These are phyloP conservation scores for Sinocyclocheilus grahami DNA, from an alignment of 2,113 vertebrate genomes.

Conservation along the genomic window DNA sequence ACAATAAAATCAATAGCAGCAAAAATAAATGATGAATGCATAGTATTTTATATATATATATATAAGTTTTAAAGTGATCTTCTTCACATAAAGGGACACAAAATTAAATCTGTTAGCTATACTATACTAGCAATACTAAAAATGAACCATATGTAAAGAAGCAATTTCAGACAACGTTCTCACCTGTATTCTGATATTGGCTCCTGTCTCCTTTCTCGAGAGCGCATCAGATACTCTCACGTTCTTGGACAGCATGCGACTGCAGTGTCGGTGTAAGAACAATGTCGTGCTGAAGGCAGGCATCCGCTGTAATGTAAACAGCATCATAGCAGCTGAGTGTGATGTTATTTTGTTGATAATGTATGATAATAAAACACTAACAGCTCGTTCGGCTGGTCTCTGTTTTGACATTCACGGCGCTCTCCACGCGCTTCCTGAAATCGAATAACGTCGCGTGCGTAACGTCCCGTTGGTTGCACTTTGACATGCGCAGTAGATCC, in stretches of 20 bases:
- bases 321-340: not conserved
- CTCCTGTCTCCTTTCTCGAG: slow-evolving; percentile 55
- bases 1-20: not conserved
- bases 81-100: not conserved
- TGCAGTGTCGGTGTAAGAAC: slow-evolving; percentile 55
- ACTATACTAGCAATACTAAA: too few relatives aligned
- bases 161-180: not conserved
- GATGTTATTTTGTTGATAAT: not conserved
- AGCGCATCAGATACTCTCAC: slow-evolving; percentile 67
- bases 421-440: slow-evolving; percentile 22
- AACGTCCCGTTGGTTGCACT: slow-evolving; percentile 39
- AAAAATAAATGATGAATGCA: not conserved
- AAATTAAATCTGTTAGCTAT: not conserved
- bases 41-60: too few relatives aligned
- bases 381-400: not conserved
- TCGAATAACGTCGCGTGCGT: slow-evolving; percentile 58
- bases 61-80: not conserved
- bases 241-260: slow-evolving; percentile 57
- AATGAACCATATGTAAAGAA: too few relatives aligned
- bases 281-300: not conserved
- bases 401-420: slow-evolving; percentile 63
- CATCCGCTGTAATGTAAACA: not conserved
- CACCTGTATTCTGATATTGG: slow-evolving; percentile 71
- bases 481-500: slow-evolving; percentile 34
- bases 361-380: not conserved